A percentile compares a stretch with the other conserved stretches of the same genome.
Conservation (phyloP, 1,140 invertebrate species). For the Lordiphosa mommai region DNA sequence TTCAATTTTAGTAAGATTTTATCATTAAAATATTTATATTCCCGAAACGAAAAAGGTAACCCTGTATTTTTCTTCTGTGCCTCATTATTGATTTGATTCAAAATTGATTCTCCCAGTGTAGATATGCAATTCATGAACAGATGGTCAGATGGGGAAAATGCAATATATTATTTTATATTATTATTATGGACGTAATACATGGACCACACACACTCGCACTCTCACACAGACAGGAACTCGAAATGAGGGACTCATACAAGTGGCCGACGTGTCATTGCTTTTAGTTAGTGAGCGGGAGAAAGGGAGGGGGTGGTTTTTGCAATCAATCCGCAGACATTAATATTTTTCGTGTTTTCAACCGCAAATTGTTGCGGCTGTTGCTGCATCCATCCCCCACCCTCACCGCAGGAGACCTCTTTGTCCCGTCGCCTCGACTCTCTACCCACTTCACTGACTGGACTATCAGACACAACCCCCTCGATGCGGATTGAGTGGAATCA, state of each 20-base stretch:
- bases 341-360: constrained; percentile 77
- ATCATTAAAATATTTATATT: too few relatives aligned
- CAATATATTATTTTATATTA: constrained; percentile 74
- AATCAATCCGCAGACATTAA: constrained; percentile 78
- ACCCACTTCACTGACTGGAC: constrained; percentile 1
- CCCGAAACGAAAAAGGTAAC: constrained; percentile 22
- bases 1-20: too few relatives aligned
- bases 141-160: constrained; percentile 46
- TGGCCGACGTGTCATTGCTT: constrained; percentile 32
- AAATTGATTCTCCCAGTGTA: neutral
- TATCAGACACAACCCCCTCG: constrained; percentile 40
- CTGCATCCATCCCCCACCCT: constrained; percentile 31
- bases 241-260: constrained; percentile 53
- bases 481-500: constrained; percentile 78
- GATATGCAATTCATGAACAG: constrained; percentile 29
- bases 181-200: constrained; percentile 48
- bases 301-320: constrained; percentile 23
- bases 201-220: constrained; percentile 20
- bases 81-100: neutral
- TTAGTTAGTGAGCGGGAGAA: neutral
- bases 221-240: constrained; percentile 10
- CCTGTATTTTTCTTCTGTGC: too few relatives aligned
- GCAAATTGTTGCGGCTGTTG: constrained; percentile 71
- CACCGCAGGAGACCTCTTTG: constrained; percentile 30
- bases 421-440: neutral